Conservation (phyloP, 2,888 invertebrate genomes). For the Venusia cambrica region DNA sequence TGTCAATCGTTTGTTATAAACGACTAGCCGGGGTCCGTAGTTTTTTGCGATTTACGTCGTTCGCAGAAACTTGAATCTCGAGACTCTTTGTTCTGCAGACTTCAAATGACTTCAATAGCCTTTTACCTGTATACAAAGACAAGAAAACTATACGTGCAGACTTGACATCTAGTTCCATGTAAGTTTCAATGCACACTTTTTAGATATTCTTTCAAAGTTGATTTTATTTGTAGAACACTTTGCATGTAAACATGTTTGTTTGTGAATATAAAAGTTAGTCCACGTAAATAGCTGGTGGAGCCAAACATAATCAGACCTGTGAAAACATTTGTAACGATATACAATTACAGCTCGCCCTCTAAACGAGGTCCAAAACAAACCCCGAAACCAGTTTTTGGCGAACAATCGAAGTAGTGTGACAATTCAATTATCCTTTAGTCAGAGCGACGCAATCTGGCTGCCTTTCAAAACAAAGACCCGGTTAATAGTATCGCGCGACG, state of each 20-base stretch:
- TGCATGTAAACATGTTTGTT: constrained; percentile 6
- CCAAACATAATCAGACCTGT: not conserved
- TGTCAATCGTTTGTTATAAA: constrained; percentile 48
- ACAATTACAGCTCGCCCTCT: constrained; percentile 15
- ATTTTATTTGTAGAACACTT: constrained; percentile 11
- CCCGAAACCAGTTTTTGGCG: constrained; percentile 35
- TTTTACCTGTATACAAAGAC: constrained; percentile 40
- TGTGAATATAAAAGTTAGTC: constrained; percentile 2
- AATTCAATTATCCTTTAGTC: constrained; percentile 69
- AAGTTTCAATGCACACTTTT: constrained; percentile 8
- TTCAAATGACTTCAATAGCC: constrained; percentile 46
- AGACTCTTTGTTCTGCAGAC: constrained; percentile 50
- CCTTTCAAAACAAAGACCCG: constrained; percentile 71
- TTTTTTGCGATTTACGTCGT: constrained; percentile 45
- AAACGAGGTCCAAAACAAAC: constrained; percentile 26
- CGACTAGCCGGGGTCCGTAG: constrained; percentile 45
- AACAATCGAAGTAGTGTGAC: constrained; percentile 50
- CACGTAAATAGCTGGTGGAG: constrained; percentile 6
- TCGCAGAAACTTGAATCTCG: constrained; percentile 48
- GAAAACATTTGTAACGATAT: constrained; percentile 13
- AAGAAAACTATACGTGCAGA: constrained; percentile 28
- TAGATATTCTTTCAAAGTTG: constrained; percentile 9
- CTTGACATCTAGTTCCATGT: constrained; percentile 24
- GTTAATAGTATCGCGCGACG: constrained; percentile 69
- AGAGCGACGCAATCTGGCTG: constrained; percentile 62